These are phyloP conservation scores for Sorex fumeus DNA, from an alignment of 2,113 vertebrate species.

Conservation along the genomic window DNA sequence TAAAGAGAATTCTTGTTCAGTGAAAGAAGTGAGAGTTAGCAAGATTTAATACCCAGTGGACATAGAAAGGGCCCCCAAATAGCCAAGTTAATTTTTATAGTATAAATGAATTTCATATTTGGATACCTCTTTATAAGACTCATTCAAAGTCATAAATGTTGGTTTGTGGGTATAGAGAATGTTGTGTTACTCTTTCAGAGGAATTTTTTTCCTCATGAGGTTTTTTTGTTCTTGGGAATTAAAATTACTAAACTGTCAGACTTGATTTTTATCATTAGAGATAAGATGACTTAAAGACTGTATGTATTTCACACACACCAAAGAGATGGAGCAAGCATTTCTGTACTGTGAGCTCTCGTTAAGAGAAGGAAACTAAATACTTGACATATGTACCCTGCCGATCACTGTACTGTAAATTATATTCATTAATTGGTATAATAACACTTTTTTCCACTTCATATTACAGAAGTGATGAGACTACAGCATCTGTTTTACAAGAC, in stretches of 20 bases:
- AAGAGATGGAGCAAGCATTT: not conserved
- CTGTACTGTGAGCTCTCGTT: not conserved
- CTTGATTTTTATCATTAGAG: not conserved
- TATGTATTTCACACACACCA: not conserved
- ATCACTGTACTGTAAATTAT: not conserved
- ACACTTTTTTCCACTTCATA: conserved; percentile 62
- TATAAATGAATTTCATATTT: not conserved
- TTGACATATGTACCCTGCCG: not conserved
- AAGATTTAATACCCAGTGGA: not conserved
- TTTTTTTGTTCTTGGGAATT: conserved; percentile 55
- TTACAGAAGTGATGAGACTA: conserved; percentile 89
- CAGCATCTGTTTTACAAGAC: conserved; percentile 89
- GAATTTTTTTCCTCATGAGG: not conserved
- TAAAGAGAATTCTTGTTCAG: not conserved
- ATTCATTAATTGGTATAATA: not conserved
- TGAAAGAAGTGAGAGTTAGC: conserved; percentile 46
- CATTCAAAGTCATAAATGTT: not conserved
- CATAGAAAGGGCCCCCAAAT: conserved; percentile 17
- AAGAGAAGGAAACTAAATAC: not conserved
- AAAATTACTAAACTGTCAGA: conserved; percentile 1
- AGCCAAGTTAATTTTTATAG: conserved; percentile 46
- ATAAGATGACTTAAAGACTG: not conserved
- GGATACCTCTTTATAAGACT: not conserved
- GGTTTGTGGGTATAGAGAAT: not conserved
- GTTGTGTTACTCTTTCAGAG: not conserved